Base-by-base conservation (phyloP, 2,888 invertebrate species). In the Sussaba pulchella region DNA sequence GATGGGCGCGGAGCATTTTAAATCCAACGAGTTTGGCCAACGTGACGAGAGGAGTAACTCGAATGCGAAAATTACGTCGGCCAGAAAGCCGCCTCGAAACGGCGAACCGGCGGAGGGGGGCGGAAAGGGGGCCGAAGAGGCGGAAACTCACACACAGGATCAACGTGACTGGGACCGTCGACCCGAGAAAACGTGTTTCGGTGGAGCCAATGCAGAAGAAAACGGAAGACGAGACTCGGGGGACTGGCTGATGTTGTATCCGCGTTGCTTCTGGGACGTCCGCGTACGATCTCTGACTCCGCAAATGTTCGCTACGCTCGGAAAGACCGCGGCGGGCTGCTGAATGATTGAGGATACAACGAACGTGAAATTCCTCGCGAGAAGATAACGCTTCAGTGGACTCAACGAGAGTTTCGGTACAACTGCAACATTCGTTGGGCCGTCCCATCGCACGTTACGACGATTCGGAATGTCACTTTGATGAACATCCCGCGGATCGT, bases 301-400 rank as follows among this genome's bases (percentile, higher is more conserved):
- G 26, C 45, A 43, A 74, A 52, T 47, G 66, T 57, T 69, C 31
- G 50, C 67, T 64, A 69, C 24, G 63, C 61, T 71, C 67, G 24
- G n/a, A 52, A 73, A 80, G 73, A 75, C 77, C 36, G 77, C 12
- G 31, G 41, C 26, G 41, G 17, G 41, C 78, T 52, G 12, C 67
- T 85, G 82, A 87, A 87, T 85, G 83, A 86, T 86, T 80, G 85
- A 86, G 82, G 83, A 84, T 84, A 84, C 73, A 74, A 66, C 73
- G 31, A 31, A 31, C 31, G 43, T 83, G 73, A 78, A 78, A 5
- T 78, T 73, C 66, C 71, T 67, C 72, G 74, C 77, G 47, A 70
- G 80, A 84, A 84, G 84, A 84, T 87, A 86, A 86, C 83, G 82
- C 82, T 82, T 83, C 73, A 61, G 39, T 78, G 77, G 67, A 77